These are phyloP conservation scores for Gorsachius magnificus DNA, from an alignment of 2,797 vertebrate species.

Conservation along the genomic window DNA sequence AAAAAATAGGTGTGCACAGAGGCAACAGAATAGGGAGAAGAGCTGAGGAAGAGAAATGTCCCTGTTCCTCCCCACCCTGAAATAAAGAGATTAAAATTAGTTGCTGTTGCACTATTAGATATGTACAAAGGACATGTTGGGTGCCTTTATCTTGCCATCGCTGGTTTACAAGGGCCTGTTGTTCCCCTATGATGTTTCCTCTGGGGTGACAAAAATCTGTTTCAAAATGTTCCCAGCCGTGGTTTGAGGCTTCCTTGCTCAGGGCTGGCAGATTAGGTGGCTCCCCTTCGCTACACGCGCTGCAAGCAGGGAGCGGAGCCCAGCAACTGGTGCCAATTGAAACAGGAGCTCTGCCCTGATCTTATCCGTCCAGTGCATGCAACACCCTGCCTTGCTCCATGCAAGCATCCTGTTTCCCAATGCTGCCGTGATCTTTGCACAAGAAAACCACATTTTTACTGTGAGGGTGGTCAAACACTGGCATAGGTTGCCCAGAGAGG, in stretches of 20 bases:
- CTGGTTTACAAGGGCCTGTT: neutral
- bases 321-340: conserved; percentile 44
- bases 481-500: neutral
- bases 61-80: neutral
- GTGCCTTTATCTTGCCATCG: neutral
- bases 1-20: neutral
- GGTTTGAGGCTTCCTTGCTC: conserved; percentile 51
- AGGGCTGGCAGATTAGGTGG: conserved; percentile 60
- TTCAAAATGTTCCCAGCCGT: conserved; percentile 39
- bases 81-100: neutral
- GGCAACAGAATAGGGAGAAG: neutral
- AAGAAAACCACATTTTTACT: neutral
- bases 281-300: conserved; percentile 2
- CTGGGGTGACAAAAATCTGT: conserved; percentile 47
- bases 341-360: conserved; percentile 68
- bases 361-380: conserved; percentile 45
- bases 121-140: neutral
- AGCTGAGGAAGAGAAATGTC: neutral
- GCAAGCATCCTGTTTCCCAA: conserved; percentile 29
- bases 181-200: neutral
- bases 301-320: conserved; percentile 32
- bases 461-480: neutral
- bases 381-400: conserved; percentile 28
- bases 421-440: neutral
- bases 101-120: neutral